phyloP scores from a whole-genome alignment of 2,113 vertebrate species.

The Craseonycteris thonglongyai region DNA sequence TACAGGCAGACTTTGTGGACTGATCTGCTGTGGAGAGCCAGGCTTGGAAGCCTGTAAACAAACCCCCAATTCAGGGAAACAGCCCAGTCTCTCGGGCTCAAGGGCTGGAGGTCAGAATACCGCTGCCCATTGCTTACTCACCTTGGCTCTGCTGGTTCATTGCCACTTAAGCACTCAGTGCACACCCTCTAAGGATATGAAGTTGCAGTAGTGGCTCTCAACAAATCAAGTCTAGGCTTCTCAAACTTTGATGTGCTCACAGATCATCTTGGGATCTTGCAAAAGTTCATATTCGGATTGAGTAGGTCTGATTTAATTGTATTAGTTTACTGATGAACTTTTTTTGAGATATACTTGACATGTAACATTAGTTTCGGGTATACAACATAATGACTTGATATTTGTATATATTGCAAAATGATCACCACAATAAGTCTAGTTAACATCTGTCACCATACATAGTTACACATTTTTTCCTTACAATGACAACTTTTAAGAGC shows the following conservation, averaged over 20 bases:
- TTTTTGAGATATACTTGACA: neutral
- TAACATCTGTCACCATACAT: neutral
- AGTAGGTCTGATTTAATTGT: neutral
- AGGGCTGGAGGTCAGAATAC: neutral
- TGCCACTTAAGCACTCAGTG: neutral
- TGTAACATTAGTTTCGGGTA: neutral
- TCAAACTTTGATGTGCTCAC: neutral
- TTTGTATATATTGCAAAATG: neutral
- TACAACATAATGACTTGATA: neutral
- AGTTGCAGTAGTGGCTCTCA: neutral
- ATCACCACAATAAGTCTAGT: neutral
- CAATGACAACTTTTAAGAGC: neutral
- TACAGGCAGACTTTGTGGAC: neutral
- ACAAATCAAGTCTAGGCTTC: neutral
- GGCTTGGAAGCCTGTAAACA: neutral
- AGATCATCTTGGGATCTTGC: neutral
- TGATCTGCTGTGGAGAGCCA: neutral
- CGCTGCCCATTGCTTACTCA: slow-evolving; percentile 20
- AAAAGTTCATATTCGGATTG: neutral
- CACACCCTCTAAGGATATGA: neutral
- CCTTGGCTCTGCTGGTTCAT: slow-evolving; percentile 41
- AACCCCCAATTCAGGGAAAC: neutral
- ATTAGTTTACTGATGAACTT: neutral
- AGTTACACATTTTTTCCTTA: neutral
- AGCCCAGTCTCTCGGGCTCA: neutral